A percentile compares a stretch with the other conserved stretches of the same genome.
phyloP scores from a whole-genome alignment of 53 echinoderm and acorn worm genomes.

The Arbacia lixula region DNA sequence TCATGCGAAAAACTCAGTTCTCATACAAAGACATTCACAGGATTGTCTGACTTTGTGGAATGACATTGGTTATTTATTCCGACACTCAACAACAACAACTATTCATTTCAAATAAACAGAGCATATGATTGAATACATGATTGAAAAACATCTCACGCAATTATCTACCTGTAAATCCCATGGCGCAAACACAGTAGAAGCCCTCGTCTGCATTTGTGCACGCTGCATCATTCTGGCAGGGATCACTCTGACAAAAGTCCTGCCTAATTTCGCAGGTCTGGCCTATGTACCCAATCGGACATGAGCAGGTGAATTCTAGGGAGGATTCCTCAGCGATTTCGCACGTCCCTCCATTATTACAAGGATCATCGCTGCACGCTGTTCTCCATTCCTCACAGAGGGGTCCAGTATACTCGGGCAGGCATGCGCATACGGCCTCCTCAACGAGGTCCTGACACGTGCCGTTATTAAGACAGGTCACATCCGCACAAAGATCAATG shows the following conservation, averaged over 20 bases:
- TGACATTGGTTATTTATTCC: too few relatives aligned
- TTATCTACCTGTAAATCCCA: constrained; percentile 8
- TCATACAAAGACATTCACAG: too few relatives aligned
- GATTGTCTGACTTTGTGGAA: too few relatives aligned
- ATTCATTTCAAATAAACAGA: too few relatives aligned
- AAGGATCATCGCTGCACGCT: constrained; percentile 15
- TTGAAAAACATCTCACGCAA: too few relatives aligned
- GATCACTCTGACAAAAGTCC: not conserved
- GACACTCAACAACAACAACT: too few relatives aligned
- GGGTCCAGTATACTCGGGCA: not conserved
- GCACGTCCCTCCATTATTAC: constrained; percentile 20
- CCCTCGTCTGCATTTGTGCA: not conserved
- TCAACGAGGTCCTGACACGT: constrained; percentile 17
- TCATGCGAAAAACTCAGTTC: too few relatives aligned
- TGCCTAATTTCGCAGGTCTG: not conserved
- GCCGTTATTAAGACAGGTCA: constrained; percentile 5
- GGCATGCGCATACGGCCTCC: constrained; percentile 9
- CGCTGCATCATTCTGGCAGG: constrained; percentile 1
- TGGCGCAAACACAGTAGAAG: not conserved
- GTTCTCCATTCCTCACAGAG: constrained; percentile 13
- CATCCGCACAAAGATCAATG: constrained; percentile 28
- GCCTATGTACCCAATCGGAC: constrained; percentile 9
- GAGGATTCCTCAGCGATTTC: not conserved
- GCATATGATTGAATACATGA: too few relatives aligned
- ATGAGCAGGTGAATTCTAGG: constrained; percentile 7